phyloP scores from a whole-genome alignment of 2,113 vertebrate genomes.

The Triplophysa siluroides region DNA sequence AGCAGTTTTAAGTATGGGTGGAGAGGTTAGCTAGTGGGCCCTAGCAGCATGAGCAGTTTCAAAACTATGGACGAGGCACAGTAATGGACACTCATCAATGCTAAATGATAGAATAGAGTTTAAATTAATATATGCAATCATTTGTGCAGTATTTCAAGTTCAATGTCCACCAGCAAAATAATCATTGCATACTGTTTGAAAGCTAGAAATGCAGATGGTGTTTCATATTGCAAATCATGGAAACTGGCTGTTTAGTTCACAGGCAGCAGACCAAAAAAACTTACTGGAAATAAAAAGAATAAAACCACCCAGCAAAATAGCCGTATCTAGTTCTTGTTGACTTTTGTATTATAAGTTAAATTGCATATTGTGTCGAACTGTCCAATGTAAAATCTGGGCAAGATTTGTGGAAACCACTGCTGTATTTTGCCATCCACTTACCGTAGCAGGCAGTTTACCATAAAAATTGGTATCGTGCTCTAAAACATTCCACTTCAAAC shows the following conservation, averaged over 20 bases:
- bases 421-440: too few relatives aligned
- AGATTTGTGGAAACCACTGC: too few relatives aligned
- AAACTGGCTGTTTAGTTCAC: background rate
- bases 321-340: too few relatives aligned
- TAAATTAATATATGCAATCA: conserved; percentile 9
- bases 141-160: background rate
- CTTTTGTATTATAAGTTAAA: too few relatives aligned
- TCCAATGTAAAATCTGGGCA: too few relatives aligned
- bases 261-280: too few relatives aligned
- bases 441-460: background rate
- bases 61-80: background rate
- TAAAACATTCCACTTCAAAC: background rate
- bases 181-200: background rate
- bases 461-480: background rate
- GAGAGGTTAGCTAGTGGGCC: conserved; percentile 17
- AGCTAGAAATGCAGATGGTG: background rate
- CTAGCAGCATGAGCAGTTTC: conserved; percentile 22
- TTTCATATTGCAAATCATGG: conserved; percentile 2
- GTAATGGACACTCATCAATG: background rate
- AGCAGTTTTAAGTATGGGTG: conserved; percentile 33
- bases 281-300: too few relatives aligned
- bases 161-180: conserved; percentile 2
- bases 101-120: conserved; percentile 18
- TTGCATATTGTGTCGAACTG: too few relatives aligned
- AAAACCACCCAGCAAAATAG: too few relatives aligned